A percentile compares a stretch with the other conserved stretches of the same genome.
phyloP scores from a whole-genome alignment of 1,140 invertebrate species.

The Camponotus floridanus region DNA sequence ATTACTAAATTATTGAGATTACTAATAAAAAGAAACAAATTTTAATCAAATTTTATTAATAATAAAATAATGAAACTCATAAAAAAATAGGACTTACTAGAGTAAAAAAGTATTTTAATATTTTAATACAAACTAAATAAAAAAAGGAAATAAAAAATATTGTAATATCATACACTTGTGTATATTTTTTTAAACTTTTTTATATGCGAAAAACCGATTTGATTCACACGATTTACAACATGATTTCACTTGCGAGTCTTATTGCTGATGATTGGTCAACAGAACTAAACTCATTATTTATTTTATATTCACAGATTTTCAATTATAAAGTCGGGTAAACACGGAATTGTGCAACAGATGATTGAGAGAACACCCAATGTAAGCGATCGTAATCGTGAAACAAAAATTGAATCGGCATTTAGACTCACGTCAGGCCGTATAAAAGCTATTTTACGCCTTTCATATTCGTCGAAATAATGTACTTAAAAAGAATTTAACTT shows the following conservation, averaged over 20 bases:
- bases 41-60: not conserved
- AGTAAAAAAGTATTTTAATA: not conserved
- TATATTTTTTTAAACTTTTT: not conserved
- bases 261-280: not conserved
- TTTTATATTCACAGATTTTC: conserved; percentile 27
- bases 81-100: not conserved
- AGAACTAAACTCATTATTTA: conserved; percentile 29
- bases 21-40: not conserved
- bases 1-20: not conserved
- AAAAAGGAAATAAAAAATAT: not conserved
- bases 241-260: conserved; percentile 17
- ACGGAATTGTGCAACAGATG: conserved; percentile 8
- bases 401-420: conserved; percentile 13
- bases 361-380: conserved; percentile 16
- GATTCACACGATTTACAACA: not conserved
- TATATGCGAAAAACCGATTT: not conserved
- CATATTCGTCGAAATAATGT: not conserved
- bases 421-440: not conserved
- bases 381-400: conserved; percentile 23
- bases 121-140: not conserved
- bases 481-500: not conserved
- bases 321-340: conserved; percentile 21
- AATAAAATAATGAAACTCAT: conserved; percentile 18
- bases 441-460: not conserved
- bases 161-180: not conserved